Percentiles rank a stretch among this genome's conserved stretches.
Conservation (phyloP, 2,797 vertebrate genomes). For the Sciurus vulgaris region DNA sequence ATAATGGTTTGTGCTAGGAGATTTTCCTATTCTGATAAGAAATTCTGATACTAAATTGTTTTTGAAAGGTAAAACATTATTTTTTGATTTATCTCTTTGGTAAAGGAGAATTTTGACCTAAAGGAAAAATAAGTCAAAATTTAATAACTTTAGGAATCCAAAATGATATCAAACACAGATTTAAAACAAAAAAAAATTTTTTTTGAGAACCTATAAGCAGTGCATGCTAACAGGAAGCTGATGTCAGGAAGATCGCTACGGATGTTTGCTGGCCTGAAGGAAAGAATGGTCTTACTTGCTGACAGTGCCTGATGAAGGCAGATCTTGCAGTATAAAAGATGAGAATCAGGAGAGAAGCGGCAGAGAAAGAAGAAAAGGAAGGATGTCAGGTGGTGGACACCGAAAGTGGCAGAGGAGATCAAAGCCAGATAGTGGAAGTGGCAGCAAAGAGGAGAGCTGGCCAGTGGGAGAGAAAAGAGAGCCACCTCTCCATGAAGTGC, state of each 20-base stretch:
- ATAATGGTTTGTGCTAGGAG: background rate
- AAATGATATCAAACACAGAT: conserved; percentile 2
- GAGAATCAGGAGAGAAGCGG: background rate
- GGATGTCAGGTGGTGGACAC: background rate
- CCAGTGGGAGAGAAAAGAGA: background rate
- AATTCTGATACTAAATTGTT: conserved; percentile 41
- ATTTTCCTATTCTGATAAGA: conserved; percentile 37
- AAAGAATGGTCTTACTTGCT: background rate
- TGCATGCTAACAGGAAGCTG: background rate
- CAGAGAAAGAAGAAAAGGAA: conserved; percentile 43
- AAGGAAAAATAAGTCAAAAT: conserved; percentile 60
- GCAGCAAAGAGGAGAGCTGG: background rate
- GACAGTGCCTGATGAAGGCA: background rate
- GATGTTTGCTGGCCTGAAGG: conserved; percentile 1
- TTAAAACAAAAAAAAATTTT: background rate
- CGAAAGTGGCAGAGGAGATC: background rate
- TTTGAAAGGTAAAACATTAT: conserved; percentile 50
- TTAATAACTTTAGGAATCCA: conserved; percentile 63
- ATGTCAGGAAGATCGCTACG: background rate
- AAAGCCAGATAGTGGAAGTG: background rate
- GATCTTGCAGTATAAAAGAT: background rate
- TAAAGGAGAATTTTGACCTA: conserved; percentile 64
- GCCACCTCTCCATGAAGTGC: background rate
- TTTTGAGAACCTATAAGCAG: background rate
- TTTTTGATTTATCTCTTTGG: conserved; percentile 67